Evolutionary conservation across 2,888 invertebrate genomes (phyloP), one percentile per base, ranked within the genome.

Genomic region (Ashinkailepas kermadecensis): DNA sequence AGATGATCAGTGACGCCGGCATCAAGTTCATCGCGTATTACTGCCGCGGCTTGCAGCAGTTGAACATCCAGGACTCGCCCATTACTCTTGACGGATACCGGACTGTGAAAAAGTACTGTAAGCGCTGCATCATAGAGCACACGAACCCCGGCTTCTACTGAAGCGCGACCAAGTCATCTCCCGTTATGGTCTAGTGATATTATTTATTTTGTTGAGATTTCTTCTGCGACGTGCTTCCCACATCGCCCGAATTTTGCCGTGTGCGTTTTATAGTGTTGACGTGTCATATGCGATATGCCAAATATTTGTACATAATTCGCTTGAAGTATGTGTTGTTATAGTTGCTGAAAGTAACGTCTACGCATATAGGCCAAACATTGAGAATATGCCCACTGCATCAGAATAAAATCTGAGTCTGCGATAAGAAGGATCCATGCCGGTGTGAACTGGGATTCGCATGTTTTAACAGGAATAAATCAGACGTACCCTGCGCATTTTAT

Each of bases 31-130:
- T 97, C 13, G 95, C 96, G 0, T 95, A 95, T 87, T 95, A 95
- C 87, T 96, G 96, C 86, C 90, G 95, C 74, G 95, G 95, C 0
- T 89, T 97, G 67, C 95, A 95, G 82, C 96, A 96, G 86, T 90
- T 97, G 15, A 96, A 96, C 87, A 96, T 97, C 84, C 96, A 96
- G 86, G 96, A 96, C 87, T 96, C 96, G 83, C 94, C 95, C 83
- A 93, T 97, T 85, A 94, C 96, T 9, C 89, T 95, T 78, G 92
- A 96, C 85, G 96, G 96, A 0, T 96, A 96, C 87, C 89, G 95
- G 85, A 95, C 95, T 10, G 95, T 97, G 78, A 96, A 96, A 88
- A 94, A 94, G 87, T 95, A 94, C 87, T 97, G 96, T 88, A 94
- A 95, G 86, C 89, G 94, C 85, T 97, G 96, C 88, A 93, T 96